These are phyloP conservation scores for Menura novaehollandiae DNA, from an alignment of 2,113 vertebrate species.

Conservation along the genomic window DNA sequence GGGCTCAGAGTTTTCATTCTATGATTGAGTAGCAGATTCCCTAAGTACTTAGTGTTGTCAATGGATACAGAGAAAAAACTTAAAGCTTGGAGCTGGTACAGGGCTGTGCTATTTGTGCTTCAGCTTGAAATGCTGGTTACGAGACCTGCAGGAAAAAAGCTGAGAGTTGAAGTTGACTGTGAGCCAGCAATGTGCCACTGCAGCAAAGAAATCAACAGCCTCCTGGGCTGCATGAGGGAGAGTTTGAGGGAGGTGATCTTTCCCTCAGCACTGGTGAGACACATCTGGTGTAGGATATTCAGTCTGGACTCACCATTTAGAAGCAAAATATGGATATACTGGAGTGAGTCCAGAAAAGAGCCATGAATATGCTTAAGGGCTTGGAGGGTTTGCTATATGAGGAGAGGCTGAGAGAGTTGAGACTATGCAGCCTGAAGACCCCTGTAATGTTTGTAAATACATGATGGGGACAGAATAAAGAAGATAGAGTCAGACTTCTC, in stretches of 20 bases:
- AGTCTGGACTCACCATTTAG: background rate
- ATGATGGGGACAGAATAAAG: background rate
- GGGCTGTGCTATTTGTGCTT: background rate
- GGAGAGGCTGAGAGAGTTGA: background rate
- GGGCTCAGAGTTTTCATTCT: background rate
- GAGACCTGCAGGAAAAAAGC: background rate
- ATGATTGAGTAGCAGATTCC: background rate
- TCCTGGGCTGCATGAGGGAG: background rate
- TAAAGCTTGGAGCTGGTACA: background rate
- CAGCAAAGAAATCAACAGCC: background rate
- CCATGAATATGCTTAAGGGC: background rate
- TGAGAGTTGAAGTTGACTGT: background rate
- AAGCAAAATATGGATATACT: background rate
- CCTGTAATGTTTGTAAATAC: background rate
- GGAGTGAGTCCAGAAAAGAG: background rate
- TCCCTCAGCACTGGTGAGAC: background rate
- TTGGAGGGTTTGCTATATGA: background rate
- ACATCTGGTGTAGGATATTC: background rate
- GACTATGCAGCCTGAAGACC: background rate
- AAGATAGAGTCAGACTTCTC: background rate
- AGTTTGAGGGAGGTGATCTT: background rate
- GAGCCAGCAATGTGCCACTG: background rate
- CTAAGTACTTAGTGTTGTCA: background rate
- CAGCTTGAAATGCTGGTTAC: background rate
- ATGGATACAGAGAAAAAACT: background rate